phyloP scores from a whole-genome alignment of 92 coral and sea anemone species.

The Epizoanthus illoricatus region DNA sequence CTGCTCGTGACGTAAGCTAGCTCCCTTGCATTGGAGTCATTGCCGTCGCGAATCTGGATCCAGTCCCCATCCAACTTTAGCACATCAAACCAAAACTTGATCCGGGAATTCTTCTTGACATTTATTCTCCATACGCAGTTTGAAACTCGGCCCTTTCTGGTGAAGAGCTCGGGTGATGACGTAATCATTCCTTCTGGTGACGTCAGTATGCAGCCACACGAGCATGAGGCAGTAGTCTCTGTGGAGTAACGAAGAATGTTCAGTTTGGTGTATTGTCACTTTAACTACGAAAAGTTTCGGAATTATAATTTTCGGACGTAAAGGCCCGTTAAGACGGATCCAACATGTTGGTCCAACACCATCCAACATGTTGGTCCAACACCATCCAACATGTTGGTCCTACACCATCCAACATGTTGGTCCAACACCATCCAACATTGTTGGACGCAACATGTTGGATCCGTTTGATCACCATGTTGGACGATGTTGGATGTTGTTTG shows the following conservation, averaged over 20 bases:
- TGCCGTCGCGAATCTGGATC: conserved; percentile 80
- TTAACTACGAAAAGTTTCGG: no score
- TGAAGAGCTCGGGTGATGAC: conserved; percentile 80
- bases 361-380: no score
- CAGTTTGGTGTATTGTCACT: no score
- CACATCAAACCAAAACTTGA: conserved; percentile 89
- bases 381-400: no score
- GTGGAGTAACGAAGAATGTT: background rate
- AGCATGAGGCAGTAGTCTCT: conserved; percentile 58
- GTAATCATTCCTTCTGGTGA: conserved; percentile 83
- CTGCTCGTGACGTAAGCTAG: conserved; percentile 62
- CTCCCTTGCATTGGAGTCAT: conserved; percentile 69
- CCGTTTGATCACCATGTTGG: no score
- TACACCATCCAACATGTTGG: no score
- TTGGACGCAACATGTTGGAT: no score
- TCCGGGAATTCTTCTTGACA: conserved; percentile 50
- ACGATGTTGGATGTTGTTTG: no score
- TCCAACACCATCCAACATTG: no score
- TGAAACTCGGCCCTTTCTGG: conserved; percentile 46
- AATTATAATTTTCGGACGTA: no score
- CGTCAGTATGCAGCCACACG: conserved; percentile 88
- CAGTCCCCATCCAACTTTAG: conserved; percentile 78
- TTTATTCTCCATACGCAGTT: conserved; percentile 84
- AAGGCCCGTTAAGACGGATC: no score
- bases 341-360: no score